Base-by-base conservation (phyloP, 2,113 vertebrate genomes). In the Dipodomys spectabilis region DNA sequence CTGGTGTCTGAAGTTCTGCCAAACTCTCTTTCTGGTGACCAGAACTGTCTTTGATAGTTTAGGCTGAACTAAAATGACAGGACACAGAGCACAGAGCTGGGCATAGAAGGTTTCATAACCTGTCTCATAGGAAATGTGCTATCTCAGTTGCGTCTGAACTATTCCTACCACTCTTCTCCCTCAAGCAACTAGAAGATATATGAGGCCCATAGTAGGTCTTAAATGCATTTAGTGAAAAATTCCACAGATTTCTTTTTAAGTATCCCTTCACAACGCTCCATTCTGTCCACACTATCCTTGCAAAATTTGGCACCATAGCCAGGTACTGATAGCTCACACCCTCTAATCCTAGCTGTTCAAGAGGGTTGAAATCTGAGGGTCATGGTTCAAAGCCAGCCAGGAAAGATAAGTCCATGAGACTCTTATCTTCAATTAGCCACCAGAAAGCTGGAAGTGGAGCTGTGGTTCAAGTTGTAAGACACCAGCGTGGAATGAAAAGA, bases 111-210 rank as follows among this genome's bases (percentile, higher is more conserved):
- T 15, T 12, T 8, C 32, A 11, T 2, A 9, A 16, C 4, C 25
- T 30, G 49, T 39, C 74, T 9, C n/a, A 16, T 57, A 0, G 0
- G 0, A 30, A 20, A 49, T 5, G 19, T 22, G 6, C 23, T 1
- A 0, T 62, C 73, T 57, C 68, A 49, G 90, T 3, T 1, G 8
- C 45, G 7, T 5, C 64, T n/a, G 39, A 39, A 39, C 39, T 39
- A 2, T 35, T 60, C 27, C 44, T 12, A 2, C 30, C 22, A 32
- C 57, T 74, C n/a, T n/a, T 68, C 27, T 69, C 28, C 77, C 6
- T 5, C 60, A 64, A 86, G 71, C 77, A 86, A 45, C 35, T 5
- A 65, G 30, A 68, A 25, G 49, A 65, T 65, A 20, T 65, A 15
- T 39, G 27, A 27, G 25, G 64, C 22, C 86, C 8, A 11, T 0